Evolutionary conservation across 2,888 invertebrate genomes (phyloP), one percentile per base, ranked within the genome.

Genomic region (Ceramica pisi): DNA sequence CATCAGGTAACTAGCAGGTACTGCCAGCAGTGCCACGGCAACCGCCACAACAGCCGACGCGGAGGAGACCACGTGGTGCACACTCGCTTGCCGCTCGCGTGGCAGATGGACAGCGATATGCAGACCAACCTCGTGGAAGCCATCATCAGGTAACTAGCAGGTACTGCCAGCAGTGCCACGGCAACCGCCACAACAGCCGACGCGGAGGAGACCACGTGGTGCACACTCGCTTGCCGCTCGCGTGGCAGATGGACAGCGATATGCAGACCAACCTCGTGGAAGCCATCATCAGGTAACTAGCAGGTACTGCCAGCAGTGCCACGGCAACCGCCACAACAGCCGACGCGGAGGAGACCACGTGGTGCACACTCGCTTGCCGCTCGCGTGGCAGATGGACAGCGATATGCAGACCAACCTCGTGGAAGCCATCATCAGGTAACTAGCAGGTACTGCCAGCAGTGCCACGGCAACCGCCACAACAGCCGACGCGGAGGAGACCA

Each of bases 241-340:
- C 99, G 72, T 98, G 99, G 97, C 97, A 98, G 90, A 98, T 99
- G 97, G 98, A 98, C 90, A 96, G 97, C 19, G 99, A 99, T 94
- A 98, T 98, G 97, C 98, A 98, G 95, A 98, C 98, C 86, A 99
- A 99, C 92, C 98, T 99, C 92, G 98, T 99, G 19, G 99, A 99
- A 94, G 98, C 99, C 38, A 98, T 99, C 87, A 98, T 99, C 87
- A 98, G 74, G n/a, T n/a, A n/a, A n/a, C n/a, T n/a, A 26, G n/a
- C n/a, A 97, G 99, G 61, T 99, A 98, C 91, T 99, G 99, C 91
- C 97, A 97, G 83, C 98, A 98, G 89, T 99, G 99, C 89, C 98
- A 99, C 94, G 98, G 98, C 86, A 98, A 90, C 91, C 97, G 98
- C 0, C 99, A 99, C 93, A 98, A 98, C 93, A 98, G 97, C 87